These are phyloP conservation scores for Enoplosus armatus DNA, from an alignment of 2,797 vertebrate genomes.

Conservation along the genomic window DNA sequence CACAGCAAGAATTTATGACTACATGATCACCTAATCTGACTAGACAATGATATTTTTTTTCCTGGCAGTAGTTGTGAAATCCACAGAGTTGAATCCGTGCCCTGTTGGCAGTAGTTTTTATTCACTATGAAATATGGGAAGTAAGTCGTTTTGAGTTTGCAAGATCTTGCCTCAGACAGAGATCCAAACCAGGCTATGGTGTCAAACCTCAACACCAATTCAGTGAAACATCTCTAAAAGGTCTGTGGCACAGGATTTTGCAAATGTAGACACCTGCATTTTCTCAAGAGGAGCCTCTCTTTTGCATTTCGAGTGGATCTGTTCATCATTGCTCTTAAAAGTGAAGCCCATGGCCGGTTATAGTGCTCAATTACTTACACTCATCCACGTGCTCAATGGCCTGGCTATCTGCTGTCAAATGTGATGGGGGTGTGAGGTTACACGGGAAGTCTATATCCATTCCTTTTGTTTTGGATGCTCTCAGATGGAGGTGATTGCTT, in stretches of 20 bases:
- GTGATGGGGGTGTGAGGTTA: conserved; percentile 43
- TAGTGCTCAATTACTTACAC: conserved; percentile 21
- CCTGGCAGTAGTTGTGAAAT: conserved; percentile 9
- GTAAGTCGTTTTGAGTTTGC: conserved; percentile 31
- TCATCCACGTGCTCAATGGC: conserved; percentile 44
- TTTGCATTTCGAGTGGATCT: conserved; percentile 43
- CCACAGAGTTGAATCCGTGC: background rate
- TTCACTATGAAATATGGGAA: conserved; percentile 18
- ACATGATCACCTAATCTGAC: background rate
- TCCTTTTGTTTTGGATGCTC: conserved; percentile 57
- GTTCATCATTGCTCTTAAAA: conserved; percentile 38
- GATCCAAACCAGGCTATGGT: conserved; percentile 34
- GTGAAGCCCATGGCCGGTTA: conserved; percentile 27
- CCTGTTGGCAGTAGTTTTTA: conserved; percentile 15
- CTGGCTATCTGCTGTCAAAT: conserved; percentile 37
- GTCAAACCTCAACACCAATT: conserved; percentile 34
- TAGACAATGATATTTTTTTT: background rate
- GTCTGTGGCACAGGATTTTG: conserved; percentile 4
- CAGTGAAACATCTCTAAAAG: conserved; percentile 40
- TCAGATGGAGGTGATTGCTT: conserved; percentile 53
- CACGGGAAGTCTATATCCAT: conserved; percentile 44
- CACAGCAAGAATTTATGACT: background rate
- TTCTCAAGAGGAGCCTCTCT: conserved; percentile 33
- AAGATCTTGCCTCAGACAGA: conserved; percentile 32
- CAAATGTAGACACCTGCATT: conserved; percentile 50